These are phyloP conservation scores for Chrysaora quinquecirrha DNA, from an alignment of 30 jellyfish, hydroid and myxozoan genomes.

Conservation along the genomic window DNA sequence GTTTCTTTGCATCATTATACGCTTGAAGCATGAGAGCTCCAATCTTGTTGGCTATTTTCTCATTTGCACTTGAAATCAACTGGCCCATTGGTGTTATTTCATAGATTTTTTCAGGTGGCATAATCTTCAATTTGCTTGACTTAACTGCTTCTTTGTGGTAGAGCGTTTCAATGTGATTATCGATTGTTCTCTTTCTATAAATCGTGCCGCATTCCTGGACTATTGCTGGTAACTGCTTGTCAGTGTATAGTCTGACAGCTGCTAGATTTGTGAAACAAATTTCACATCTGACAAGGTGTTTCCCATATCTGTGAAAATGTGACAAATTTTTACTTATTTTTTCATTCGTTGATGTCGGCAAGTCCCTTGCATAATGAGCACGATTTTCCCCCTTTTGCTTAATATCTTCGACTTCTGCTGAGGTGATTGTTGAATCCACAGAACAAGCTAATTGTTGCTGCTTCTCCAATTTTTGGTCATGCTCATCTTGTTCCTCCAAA, in stretches of 20 bases:
- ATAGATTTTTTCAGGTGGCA: background rate
- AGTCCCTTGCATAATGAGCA: background rate
- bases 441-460: background rate
- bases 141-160: background rate
- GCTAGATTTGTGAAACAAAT: background rate
- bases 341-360: background rate
- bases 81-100: background rate
- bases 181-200: background rate
- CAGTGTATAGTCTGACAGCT: background rate
- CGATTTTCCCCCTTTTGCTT: background rate
- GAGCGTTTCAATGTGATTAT: background rate
- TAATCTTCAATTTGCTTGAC: background rate
- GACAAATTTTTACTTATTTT: background rate
- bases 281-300: background rate
- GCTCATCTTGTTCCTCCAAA: conserved; percentile 1
- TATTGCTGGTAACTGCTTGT: background rate
- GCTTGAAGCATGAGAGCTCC: background rate
- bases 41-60: background rate
- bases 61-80: background rate
- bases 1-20: background rate
- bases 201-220: background rate
- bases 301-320: background rate
- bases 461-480: background rate
- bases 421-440: background rate
- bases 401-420: background rate